Evolutionary conservation across 2,888 invertebrate species (phyloP).

Genomic region (Tolmerus cingulatus): DNA sequence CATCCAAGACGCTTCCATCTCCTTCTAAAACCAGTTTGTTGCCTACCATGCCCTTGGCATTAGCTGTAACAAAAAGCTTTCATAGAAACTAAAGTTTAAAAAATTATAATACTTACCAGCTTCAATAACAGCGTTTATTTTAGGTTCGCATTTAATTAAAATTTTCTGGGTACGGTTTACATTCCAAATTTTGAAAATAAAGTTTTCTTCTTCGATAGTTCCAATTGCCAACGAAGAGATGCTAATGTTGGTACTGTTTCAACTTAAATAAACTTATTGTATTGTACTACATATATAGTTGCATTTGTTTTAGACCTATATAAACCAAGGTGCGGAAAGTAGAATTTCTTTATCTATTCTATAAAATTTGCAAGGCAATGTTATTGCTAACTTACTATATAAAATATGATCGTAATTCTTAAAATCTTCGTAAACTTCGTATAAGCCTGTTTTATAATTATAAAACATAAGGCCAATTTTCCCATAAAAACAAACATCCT

Average conservation of each 20-base stretch:
- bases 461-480: neutral
- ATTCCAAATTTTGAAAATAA: constrained; percentile 1
- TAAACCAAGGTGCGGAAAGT: neutral
- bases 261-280: neutral
- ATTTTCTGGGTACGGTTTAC: neutral
- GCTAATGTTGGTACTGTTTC: neutral
- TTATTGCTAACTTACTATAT: neutral
- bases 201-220: neutral
- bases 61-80: neutral
- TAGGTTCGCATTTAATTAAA: neutral
- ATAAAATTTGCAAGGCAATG: neutral
- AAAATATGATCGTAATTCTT: neutral
- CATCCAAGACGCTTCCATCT: constrained; percentile 5
- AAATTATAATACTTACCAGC: constrained; percentile 9
- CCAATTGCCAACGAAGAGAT: neutral
- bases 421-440: neutral
- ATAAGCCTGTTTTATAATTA: neutral
- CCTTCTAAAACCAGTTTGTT: constrained; percentile 13
- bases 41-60: neutral
- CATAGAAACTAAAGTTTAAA: constrained; percentile 6
- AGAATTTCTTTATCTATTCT: neutral
- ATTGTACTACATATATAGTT: neutral
- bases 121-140: neutral
- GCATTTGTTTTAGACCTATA: neutral
- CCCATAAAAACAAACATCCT: neutral